Percentiles rank a stretch among this genome's conserved stretches.
Evolutionary conservation across 1,140 invertebrate genomes (phyloP).

Genomic region (Heliconius eleuchia): DNA sequence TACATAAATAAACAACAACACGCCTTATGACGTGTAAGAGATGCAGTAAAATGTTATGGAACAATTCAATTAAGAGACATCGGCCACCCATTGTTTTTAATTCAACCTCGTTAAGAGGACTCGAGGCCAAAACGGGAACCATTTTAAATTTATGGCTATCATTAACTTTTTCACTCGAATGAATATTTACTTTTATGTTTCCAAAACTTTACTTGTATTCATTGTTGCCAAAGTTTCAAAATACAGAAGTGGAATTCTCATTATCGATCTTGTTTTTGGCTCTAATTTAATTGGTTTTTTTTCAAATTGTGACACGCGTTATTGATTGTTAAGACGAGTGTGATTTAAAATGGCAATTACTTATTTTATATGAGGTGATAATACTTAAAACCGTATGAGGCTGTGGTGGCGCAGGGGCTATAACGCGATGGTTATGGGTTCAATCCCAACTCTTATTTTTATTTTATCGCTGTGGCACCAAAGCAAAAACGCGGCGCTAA

Average conservation of each 20-base stretch:
- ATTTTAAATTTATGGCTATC: conserved; percentile 64
- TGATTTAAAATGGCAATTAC: conserved; percentile 58
- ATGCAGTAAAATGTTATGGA: conserved; percentile 32
- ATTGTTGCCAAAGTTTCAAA: conserved; percentile 37
- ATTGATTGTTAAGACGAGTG: conserved; percentile 49
- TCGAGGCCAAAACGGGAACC: conserved; percentile 52
- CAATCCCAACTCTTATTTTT: no score
- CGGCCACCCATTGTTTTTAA: conserved; percentile 68
- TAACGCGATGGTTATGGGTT: no score
- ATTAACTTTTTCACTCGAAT: conserved; percentile 43
- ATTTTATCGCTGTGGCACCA: no score
- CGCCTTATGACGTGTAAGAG: conserved; percentile 34
- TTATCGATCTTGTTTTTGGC: conserved; percentile 45
- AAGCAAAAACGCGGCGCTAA: no score
- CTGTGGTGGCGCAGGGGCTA: no score
- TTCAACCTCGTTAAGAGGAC: conserved; percentile 65
- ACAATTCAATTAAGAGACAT: conserved; percentile 62
- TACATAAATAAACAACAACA: conserved; percentile 18
- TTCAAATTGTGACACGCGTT: conserved; percentile 41
- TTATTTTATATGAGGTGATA: conserved; percentile 36
- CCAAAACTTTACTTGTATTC: background rate
- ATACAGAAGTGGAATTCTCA: conserved; percentile 37
- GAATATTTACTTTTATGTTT: conserved; percentile 38
- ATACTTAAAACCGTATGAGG: conserved; percentile 52
- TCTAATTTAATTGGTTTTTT: conserved; percentile 69